A percentile compares a stretch with the other conserved stretches of the same genome.
Evolutionary conservation across 1,140 invertebrate genomes (phyloP).

Genomic region (Dinoponera quadriceps): DNA sequence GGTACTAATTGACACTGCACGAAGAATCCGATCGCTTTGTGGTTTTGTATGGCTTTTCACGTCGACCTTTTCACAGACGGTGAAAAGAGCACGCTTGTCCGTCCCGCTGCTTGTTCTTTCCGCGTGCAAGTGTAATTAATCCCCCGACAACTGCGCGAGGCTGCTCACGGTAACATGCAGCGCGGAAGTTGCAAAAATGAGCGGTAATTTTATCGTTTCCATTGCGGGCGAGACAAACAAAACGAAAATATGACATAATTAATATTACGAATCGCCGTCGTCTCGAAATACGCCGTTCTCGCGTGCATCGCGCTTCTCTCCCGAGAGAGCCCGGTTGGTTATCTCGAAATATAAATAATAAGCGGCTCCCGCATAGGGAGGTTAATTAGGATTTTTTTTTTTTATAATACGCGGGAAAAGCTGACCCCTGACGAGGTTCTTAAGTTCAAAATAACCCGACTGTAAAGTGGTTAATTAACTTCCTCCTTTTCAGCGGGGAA

Average conservation of each 20-base stretch:
- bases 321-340: not conserved
- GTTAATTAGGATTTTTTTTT: constrained; percentile 57
- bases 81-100: not conserved
- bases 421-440: constrained; percentile 9
- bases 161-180: not conserved
- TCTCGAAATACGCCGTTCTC: constrained; percentile 5
- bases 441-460: constrained; percentile 44
- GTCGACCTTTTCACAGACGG: not conserved
- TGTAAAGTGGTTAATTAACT: constrained; percentile 48
- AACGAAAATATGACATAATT: no score
- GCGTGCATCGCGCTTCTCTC: not conserved
- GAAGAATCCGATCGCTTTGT: constrained; percentile 17
- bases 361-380: not conserved
- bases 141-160: not conserved
- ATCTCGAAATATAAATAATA: constrained; percentile 33
- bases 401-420: constrained; percentile 26
- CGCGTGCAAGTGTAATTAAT: constrained; percentile 1
- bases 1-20: constrained; percentile 21
- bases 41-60: constrained; percentile 8
- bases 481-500: constrained; percentile 3
- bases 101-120: not conserved
- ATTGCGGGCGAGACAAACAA: no score
- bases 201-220: not conserved
- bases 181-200: not conserved
- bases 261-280: not conserved